A percentile compares a stretch with the other conserved stretches of the same genome.
Evolutionary conservation across 2,113 vertebrate genomes (phyloP).

Genomic region (Chloroceryle aenea): DNA sequence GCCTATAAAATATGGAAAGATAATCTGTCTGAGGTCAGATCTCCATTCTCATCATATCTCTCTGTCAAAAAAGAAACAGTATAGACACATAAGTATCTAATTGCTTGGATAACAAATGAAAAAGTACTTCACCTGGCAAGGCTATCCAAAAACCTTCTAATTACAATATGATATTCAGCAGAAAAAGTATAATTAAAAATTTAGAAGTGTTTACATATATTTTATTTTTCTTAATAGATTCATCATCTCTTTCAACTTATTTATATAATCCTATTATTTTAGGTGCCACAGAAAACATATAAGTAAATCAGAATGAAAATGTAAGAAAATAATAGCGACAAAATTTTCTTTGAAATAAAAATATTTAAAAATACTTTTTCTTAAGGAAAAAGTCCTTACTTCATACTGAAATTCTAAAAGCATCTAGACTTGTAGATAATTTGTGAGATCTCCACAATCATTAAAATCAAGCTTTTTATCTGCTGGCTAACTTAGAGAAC

Average conservation of each 20-base stretch:
- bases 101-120: neutral
- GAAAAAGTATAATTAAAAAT: neutral
- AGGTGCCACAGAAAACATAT: neutral
- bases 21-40: neutral
- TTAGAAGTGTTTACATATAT: neutral
- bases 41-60: neutral
- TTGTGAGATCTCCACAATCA: neutral
- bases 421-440: neutral
- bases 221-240: neutral
- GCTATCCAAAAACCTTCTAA: neutral
- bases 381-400: neutral
- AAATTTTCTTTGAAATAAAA: neutral
- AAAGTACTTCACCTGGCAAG: neutral
- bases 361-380: neutral
- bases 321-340: neutral
- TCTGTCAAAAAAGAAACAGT: neutral
- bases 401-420: neutral
- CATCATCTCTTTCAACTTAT: neutral
- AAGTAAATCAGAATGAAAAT: neutral
- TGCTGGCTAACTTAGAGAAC: neutral
- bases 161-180: neutral
- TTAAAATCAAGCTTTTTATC: neutral
- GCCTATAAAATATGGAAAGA: conserved; percentile 67
- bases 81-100: neutral
- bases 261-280: neutral